Percentiles rank a stretch among this genome's conserved stretches.
phyloP scores from a whole-genome alignment of 2,797 vertebrate genomes.

The Psittacula derbiana region DNA sequence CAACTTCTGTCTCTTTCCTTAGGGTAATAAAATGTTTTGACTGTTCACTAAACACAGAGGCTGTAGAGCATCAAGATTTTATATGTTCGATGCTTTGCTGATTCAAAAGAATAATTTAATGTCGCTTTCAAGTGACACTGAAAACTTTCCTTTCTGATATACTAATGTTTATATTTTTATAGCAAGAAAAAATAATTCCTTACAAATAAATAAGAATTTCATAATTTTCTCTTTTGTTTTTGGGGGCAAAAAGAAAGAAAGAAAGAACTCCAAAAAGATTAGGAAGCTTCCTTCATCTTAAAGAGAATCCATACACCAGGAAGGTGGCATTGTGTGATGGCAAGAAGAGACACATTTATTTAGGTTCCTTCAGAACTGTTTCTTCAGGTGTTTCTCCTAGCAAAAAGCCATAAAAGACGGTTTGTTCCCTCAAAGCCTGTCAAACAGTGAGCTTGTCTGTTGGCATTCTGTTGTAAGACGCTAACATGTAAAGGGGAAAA shows the following conservation, averaged over 20 bases:
- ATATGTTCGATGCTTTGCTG: neutral
- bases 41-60: neutral
- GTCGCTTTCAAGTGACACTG: neutral
- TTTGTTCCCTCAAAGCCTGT: neutral
- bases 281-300: neutral
- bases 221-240: neutral
- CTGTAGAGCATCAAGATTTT: neutral
- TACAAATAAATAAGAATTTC: neutral
- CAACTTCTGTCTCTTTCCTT: constrained; percentile 28
- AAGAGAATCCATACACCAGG: neutral
- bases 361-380: neutral
- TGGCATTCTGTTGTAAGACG: neutral
- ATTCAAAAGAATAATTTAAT: neutral
- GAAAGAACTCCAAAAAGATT: too few species aligned
- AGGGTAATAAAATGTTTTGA: constrained; percentile 6
- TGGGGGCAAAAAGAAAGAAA: neutral
- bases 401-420: rapidly evolving
- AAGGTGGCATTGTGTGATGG: neutral
- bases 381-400: neutral
- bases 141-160: neutral
- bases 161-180: neutral
- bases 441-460: neutral
- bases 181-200: neutral
- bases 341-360: neutral
- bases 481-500: neutral